These are phyloP conservation scores for Bacillus rossius DNA, from an alignment of 1,140 invertebrate genomes.

Conservation along the genomic window DNA sequence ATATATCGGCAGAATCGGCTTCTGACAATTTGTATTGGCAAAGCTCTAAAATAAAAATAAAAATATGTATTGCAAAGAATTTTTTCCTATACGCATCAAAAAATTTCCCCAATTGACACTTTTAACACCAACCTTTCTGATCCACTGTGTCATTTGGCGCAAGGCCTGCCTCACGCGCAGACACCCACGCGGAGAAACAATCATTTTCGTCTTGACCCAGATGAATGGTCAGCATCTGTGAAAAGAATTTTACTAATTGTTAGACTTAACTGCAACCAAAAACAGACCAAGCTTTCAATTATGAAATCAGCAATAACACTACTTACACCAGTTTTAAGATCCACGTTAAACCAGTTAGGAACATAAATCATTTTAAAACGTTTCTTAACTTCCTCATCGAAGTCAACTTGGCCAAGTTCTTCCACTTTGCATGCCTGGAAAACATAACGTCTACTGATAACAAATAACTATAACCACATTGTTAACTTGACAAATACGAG, in stretches of 20 bases:
- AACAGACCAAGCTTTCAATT: neutral
- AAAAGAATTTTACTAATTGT: constrained; percentile 15
- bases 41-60: too few relatives aligned
- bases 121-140: constrained; percentile 62
- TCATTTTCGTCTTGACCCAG: constrained; percentile 95
- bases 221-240: constrained; percentile 93
- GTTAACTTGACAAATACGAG: neutral
- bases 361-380: constrained; percentile 92
- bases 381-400: constrained; percentile 92
- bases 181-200: constrained; percentile 97
- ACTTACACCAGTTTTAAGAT: constrained; percentile 93
- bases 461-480: neutral
- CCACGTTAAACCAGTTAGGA: constrained; percentile 99
- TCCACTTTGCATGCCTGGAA: constrained; percentile 78
- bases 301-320: neutral
- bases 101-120: neutral
- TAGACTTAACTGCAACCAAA: neutral
- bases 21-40: too few relatives aligned
- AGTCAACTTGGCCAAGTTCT: constrained; percentile 87
- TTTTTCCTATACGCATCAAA: constrained; percentile 1
- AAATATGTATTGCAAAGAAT: too few relatives aligned
- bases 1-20: too few relatives aligned
- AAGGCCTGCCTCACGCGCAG: constrained; percentile 89
- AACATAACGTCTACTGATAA: neutral
- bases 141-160: constrained; percentile 70